A percentile compares a stretch with the other conserved stretches of the same genome.
Evolutionary conservation across 2,113 vertebrate genomes (phyloP).

Genomic region (Cavia porcellus): DNA sequence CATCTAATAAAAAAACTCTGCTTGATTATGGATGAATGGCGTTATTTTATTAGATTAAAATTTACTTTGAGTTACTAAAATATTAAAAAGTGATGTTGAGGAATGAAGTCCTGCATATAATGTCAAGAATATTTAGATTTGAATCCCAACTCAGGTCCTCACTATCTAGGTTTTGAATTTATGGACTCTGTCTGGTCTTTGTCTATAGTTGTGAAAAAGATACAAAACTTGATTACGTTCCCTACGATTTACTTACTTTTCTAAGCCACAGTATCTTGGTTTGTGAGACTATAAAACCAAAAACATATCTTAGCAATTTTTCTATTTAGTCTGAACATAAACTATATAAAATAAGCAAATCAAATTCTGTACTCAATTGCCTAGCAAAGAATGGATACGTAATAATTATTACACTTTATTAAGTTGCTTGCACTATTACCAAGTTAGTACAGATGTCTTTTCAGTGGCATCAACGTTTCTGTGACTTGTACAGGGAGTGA

Average conservation of each 20-base stretch:
- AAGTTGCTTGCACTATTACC: background rate
- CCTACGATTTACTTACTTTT: background rate
- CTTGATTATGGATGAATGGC: background rate
- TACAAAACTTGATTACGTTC: background rate
- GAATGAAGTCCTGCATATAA: background rate
- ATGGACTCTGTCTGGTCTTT: background rate
- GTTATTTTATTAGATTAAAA: background rate
- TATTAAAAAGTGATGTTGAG: background rate
- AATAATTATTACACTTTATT: slow-evolving; percentile 5
- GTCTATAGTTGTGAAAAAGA: background rate
- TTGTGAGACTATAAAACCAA: background rate
- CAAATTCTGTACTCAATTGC: background rate
- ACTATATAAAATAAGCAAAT: background rate
- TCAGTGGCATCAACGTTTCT: background rate
- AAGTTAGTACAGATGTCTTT: slow-evolving; percentile 23
- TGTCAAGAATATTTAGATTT: background rate
- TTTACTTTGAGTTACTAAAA: background rate
- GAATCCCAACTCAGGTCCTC: background rate
- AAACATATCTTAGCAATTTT: background rate
- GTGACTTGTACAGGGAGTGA: background rate
- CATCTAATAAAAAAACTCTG: background rate
- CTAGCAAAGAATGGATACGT: background rate
- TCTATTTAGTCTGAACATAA: background rate
- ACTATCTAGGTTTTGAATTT: background rate
- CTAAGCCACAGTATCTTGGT: background rate